Base-by-base conservation (phyloP, 1,140 invertebrate genomes). In the Micrasema longulum region DNA sequence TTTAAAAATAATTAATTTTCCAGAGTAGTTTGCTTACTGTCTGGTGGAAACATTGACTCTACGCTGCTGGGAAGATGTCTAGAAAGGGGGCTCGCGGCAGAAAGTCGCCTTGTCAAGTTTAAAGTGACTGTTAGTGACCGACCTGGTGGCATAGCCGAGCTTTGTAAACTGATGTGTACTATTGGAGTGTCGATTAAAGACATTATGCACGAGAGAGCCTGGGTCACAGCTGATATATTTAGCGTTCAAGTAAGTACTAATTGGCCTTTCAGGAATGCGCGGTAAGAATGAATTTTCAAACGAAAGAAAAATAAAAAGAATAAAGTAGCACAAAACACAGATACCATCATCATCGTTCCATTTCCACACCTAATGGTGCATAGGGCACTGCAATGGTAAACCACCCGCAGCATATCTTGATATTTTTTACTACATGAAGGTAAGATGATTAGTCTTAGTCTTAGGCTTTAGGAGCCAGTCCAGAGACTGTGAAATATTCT, bases 1-100 rank as follows among this genome's bases (percentile, higher is more conserved):
- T n/a, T n/a, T n/a, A n/a, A n/a, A n/a, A n/a, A n/a, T n/a, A n/a
- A 31, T 47, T 43, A 38, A 2, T 52, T 47, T 73, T 73, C 14
- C 73, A 94, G 93, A 78, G 93, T 97, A 9, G 95, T 95, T 0
- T 84, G 94, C 26, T 87, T 93, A 31, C 79, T 97, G 0, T 94
- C 93, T 79, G 96, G 96, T 1, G 96, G 96, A 22, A 98, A 98
- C 83, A 97, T 98, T 62, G 95, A 97, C 78, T 95, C 95, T 3
- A 96, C 95, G 0, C 91, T 96, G 0, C 86, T 98, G 47, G 95
- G 95, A 0, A 85, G 96, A 23, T 95, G 94, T 53, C 84, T 98
- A 65, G 96, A 98, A 77, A 86, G 96, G 53, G 96, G 95, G 18
- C 83, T 98, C 77, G 95, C 95, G 1, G 93, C 91, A 0, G 95